Evolutionary conservation across 2,797 vertebrate genomes (phyloP), one percentile per base, ranked within the genome.

Genomic region (Danio tinwini): DNA sequence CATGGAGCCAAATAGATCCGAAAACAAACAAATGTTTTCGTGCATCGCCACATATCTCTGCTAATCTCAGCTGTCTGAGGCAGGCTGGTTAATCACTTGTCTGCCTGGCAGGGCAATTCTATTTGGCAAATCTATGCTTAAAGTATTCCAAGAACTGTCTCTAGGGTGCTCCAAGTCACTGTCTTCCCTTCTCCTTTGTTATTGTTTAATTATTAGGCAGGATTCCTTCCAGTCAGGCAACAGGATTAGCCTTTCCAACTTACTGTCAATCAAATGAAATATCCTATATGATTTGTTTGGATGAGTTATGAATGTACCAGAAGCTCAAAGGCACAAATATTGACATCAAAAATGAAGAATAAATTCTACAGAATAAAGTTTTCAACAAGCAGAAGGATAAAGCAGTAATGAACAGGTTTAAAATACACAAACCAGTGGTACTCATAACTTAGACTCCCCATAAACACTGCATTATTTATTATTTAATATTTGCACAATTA

Each of bases 1-100:
- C 44, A 69, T 12, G 11, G 59, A 29, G 47, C 12, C 5, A 76
- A 68, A 81, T 58, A 16, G 16, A 81, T 67, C 45, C 76, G 52
- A 74, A 72, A 21, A 69, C 61, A 74, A 55, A 78, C n/a, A 71
- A 72, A 81, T 61, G 61, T 72, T 67, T 80, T 74, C 29, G 67
- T 50, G 67, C 50, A 40, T 59, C 37, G 49, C 78, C 72, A 67
- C 44, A 80, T 75, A 65, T 83, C 73, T 81, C 71, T 75, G 76
- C 82, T 85, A 84, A 84, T 88, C 81, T 80, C 59, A 53, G 44
- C 70, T 82, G 71, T 84, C 85, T 81, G 78, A 82, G 68, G 77
- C 81, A 87, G 84, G 79, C 74, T 85, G 67, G 65, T 77, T 83
- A 86, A 88, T 84, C 83, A 83, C 80, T 85, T 85, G 83, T 84